Percentiles rank a stretch among this genome's conserved stretches.
These are phyloP conservation scores for Numida meleagris DNA, from an alignment of 2,113 vertebrate species.

Conservation along the genomic window DNA sequence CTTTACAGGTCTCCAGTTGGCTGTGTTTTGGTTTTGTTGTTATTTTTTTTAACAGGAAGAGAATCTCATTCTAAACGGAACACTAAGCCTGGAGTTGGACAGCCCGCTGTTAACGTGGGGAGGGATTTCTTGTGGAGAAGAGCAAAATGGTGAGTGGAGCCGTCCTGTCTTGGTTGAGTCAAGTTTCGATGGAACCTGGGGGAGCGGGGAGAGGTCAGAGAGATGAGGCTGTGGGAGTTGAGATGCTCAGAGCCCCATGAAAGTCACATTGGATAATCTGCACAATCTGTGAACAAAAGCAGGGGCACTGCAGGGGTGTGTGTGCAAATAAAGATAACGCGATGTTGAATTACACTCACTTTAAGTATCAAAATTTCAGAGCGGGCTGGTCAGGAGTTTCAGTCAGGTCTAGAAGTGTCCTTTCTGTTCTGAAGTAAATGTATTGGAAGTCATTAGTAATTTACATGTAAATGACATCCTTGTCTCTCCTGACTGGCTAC, in stretches of 20 bases:
- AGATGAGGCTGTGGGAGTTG: neutral
- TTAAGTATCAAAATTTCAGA: neutral
- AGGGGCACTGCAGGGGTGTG: neutral
- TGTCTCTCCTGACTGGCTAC: neutral
- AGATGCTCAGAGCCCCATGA: neutral
- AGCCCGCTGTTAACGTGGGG: neutral
- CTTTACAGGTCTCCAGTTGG: neutral
- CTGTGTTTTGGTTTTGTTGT: neutral
- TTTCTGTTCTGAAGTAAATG: neutral
- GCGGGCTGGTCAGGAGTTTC: neutral
- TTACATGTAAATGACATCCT: neutral
- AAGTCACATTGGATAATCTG: too few relatives aligned
- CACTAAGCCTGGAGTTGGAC: fast-evolving
- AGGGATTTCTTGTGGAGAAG: neutral
- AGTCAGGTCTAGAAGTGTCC: neutral
- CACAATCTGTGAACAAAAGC: neutral
- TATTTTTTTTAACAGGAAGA: neutral
- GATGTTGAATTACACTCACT: neutral
- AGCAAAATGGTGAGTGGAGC: neutral
- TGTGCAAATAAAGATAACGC: neutral
- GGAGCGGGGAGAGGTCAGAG: neutral
- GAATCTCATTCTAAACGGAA: neutral
- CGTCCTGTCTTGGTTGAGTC: fast-evolving
- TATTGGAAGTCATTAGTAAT: neutral
- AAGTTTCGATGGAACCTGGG: neutral